Conservation (phyloP, 2,888 invertebrate species). For the Piscicola geometra region DNA sequence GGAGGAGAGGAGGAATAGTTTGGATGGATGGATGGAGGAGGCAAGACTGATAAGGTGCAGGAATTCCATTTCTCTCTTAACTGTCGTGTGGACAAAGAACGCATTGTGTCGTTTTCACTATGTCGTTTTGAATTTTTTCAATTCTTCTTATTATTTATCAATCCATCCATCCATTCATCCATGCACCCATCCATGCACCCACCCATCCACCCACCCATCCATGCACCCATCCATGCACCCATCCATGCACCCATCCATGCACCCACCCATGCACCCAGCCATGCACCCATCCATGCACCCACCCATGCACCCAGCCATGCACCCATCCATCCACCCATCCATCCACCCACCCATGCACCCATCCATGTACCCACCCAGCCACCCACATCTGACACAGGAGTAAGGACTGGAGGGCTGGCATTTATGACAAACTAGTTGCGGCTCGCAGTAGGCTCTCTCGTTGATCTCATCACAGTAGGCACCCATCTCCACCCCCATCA, state of each 20-base stretch:
- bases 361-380: neutral
- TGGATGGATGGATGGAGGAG: neutral
- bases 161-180: too few relatives aligned
- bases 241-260: too few relatives aligned
- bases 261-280: too few relatives aligned
- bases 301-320: too few relatives aligned
- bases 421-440: conserved; percentile 39
- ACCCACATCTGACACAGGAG: conserved; percentile 34
- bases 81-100: too few relatives aligned
- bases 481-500: conserved; percentile 30
- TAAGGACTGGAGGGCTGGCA: conserved; percentile 33
- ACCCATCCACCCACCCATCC: too few relatives aligned
- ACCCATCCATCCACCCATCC: too few relatives aligned
- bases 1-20: neutral
- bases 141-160: neutral
- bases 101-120: too few relatives aligned
- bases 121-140: neutral
- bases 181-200: too few relatives aligned
- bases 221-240: neutral
- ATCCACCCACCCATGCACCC: too few relatives aligned
- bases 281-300: too few relatives aligned
- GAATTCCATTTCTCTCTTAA: conserved; percentile 14
- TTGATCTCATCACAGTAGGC: conserved; percentile 41
- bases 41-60: conserved; percentile 8
- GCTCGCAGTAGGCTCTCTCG: conserved; percentile 38